Evolutionary conservation across 2,797 vertebrate species (phyloP).

Genomic region (Hoplostethus atlanticus): DNA sequence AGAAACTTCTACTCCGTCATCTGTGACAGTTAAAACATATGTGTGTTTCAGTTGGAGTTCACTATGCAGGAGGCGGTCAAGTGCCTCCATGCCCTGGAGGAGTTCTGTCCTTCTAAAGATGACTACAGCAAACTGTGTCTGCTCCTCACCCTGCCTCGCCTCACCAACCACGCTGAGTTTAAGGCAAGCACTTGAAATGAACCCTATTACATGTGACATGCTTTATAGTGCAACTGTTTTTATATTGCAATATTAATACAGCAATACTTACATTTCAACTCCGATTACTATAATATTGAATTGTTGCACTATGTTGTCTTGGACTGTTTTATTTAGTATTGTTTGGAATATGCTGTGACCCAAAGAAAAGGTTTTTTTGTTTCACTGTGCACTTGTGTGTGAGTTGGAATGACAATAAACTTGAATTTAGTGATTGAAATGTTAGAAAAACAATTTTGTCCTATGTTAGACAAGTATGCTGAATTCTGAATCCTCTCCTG

Average conservation of each 20-base stretch:
- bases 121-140: slow-evolving; percentile 98
- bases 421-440: neutral
- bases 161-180: slow-evolving; percentile 98
- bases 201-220: neutral
- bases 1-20: neutral
- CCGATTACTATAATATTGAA: no score
- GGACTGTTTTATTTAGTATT: neutral
- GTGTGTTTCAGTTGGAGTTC: slow-evolving; percentile 89
- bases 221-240: neutral
- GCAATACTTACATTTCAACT: no score
- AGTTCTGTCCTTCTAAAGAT: slow-evolving; percentile 96
- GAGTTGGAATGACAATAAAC: neutral
- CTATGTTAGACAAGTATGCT: neutral
- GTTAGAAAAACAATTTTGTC: neutral
- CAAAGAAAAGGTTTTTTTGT: no score
- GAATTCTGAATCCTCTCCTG: neutral
- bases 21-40: neutral
- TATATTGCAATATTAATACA: no score
- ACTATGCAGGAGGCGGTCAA: slow-evolving; percentile 99
- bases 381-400: no score
- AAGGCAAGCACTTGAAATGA: slow-evolving; percentile 76
- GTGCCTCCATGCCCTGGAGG: slow-evolving; percentile 95
- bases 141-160: slow-evolving; percentile 95
- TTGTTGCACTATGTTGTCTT: no score
- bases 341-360: neutral